Evolutionary conservation across 2,888 invertebrate genomes (phyloP), one percentile per base, ranked within the genome.

Genomic region (Baccha elongata): DNA sequence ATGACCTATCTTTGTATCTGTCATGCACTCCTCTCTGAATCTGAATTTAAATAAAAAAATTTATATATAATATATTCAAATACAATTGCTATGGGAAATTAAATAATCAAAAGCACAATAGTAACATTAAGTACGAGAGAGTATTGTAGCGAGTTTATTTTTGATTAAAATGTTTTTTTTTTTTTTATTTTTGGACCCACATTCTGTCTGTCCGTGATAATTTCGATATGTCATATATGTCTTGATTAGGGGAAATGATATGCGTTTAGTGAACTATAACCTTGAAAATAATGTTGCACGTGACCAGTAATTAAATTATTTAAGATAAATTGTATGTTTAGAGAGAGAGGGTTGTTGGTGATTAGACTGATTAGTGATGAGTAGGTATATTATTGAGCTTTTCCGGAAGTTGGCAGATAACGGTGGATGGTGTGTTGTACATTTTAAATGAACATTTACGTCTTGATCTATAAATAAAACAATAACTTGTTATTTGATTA

Each of bases 221-320:
- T n/a, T n/a, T n/a, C n/a, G n/a, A n/a, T 44, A 60, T 26, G 17
- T 29, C 15, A 35, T 35, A 37, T n/a, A 52, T 37, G 58, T 48
- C 21, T n/a, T 26, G 26, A 15, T 60, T 17, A 32, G 53, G 32
- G 19, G 26, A 13, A 32, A 55, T 52, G 23, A 15, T 26, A 19
- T 58, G 42, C 60, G 73, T 13, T 60, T 44, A 42, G 23, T 79
- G 79, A 79, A 79, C 73, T 73, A 48, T 79, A 62, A 35, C 53
- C 67, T 67, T 79, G 73, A 62, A 68, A 62, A 35, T 53, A n/a
- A 35, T 71, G 52, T 46, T 60, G 65, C 81, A 81, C 81, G 81
- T 81, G 81, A 81, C 72, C 53, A 13, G 76, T 53, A 58, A 53
- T 65, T 53, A 71, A 65, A 76, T 76, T 40, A 44, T 60, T 42